phyloP scores from a whole-genome alignment of 2,888 invertebrate genomes.

The Rhagonycha lutea region DNA sequence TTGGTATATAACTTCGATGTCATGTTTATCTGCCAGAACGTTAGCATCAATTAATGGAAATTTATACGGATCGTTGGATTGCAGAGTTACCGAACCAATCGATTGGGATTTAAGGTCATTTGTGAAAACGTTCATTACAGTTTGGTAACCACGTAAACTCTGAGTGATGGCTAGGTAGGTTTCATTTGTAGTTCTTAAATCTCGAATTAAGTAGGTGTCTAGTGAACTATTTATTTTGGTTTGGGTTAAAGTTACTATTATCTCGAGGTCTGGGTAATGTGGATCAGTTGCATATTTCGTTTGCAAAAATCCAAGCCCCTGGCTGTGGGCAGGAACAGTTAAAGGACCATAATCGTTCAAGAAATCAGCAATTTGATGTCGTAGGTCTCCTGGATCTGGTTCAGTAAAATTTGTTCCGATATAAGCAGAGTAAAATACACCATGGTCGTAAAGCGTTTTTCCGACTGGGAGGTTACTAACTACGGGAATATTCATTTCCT shows the following conservation, averaged over 20 bases:
- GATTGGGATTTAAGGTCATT: no score
- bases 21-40: no score
- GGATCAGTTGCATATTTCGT: not conserved
- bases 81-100: no score
- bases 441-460: constrained; percentile 74
- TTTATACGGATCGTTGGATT: no score
- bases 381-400: constrained; percentile 49
- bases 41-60: no score
- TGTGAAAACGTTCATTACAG: no score
- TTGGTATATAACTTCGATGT: no score
- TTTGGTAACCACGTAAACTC: no score
- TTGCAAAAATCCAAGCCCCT: not conserved
- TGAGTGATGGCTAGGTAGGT: no score
- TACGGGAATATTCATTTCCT: constrained; percentile 59
- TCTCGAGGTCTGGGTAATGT: not conserved
- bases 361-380: constrained; percentile 55
- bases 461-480: constrained; percentile 71
- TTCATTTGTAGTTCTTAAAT: no score
- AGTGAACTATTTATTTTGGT: no score
- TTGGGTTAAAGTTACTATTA: not conserved
- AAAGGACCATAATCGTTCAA: not conserved
- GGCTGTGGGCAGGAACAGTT: not conserved
- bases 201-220: no score
- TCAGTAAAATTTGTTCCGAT: constrained; percentile 61
- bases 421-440: constrained; percentile 62